Evolutionary conservation across 2,888 invertebrate genomes (phyloP).

Genomic region (Protodeltote pygarga): DNA sequence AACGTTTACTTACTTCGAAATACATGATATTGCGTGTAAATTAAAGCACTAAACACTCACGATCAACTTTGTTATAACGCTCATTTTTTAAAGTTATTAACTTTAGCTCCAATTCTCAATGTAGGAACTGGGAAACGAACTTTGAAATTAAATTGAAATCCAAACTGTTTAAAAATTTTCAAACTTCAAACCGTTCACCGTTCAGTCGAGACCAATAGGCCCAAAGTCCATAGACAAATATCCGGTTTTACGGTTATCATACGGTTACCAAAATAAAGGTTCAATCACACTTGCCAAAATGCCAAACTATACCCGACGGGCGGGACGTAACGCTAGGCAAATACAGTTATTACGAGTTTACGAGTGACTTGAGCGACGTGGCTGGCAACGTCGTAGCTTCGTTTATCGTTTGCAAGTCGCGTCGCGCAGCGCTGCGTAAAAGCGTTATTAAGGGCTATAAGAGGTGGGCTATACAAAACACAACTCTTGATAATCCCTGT

Average conservation of each 20-base stretch:
- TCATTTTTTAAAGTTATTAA: constrained; percentile 6
- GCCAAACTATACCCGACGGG: no score
- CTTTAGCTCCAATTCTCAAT: background rate
- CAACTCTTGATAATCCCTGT: no score
- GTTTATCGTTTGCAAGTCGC: no score
- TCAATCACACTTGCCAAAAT: no score
- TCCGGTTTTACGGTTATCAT: background rate
- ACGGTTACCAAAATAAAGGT: no score
- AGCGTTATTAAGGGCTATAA: no score
- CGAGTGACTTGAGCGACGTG: no score
- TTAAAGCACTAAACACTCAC: constrained; percentile 9
- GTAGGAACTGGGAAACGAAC: constrained; percentile 37
- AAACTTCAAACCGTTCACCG: constrained; percentile 42
- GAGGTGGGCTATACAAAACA: no score
- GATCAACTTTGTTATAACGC: constrained; percentile 7
- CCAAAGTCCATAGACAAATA: constrained; percentile 2
- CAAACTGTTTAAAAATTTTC: constrained; percentile 35
- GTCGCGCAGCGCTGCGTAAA: no score
- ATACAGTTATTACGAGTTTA: no score
- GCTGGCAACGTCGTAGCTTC: no score
- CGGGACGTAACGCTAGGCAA: no score
- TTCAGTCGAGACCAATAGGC: constrained; percentile 2
- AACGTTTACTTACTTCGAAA: constrained; percentile 48
- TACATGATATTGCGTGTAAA: constrained; percentile 39
- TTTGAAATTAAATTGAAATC: constrained; percentile 30